Evolutionary conservation across 1,140 invertebrate species (phyloP), one percentile per base, ranked within the genome.

Genomic region (Dinoponera quadriceps): DNA sequence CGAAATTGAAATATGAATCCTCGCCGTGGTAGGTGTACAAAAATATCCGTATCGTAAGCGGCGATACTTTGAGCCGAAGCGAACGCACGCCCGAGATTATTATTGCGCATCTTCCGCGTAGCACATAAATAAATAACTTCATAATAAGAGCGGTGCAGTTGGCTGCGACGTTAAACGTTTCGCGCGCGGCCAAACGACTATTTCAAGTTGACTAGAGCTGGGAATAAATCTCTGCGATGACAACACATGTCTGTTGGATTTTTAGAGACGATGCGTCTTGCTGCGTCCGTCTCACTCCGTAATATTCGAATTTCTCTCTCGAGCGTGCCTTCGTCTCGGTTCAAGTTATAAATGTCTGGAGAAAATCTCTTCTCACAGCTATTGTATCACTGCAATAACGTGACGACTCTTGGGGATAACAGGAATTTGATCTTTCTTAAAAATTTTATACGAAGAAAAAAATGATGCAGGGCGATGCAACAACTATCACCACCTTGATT

Each of bases 171-270:
- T 69, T 80, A 80, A 80, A 60, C 69, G 65, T 57, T 71, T 71
- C 65, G 54, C 65, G 25, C 75, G 65, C 65, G 20, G 75, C 65
- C 65, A 71, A 71, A 80, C 69, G 65, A 80, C 75, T 80, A 80
- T 80, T 80, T 80, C 57, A 69, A 80, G 75, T 78, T 78, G 18
- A 65, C 75, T 80, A 80, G 75, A 71, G 75, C 75, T 80, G 75
- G 51, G 69, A 80, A 80, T 80, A 80, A 71, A 80, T 80, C 51
- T 71, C 65, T 71, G 48, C 33, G 75, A 71, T 80, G 75, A 80
- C 75, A 80, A 66, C 51, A 44, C 51, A 44, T 44, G 11, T 69
- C 18, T 80, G 27, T 71, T 18, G 20, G 27, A 57, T 22, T 48
- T 80, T 69, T 22, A 57, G 33, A 27, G 11, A 51, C 16, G 18